phyloP scores from a whole-genome alignment of 2,113 vertebrate genomes.

The Amblyornis subalaris region DNA sequence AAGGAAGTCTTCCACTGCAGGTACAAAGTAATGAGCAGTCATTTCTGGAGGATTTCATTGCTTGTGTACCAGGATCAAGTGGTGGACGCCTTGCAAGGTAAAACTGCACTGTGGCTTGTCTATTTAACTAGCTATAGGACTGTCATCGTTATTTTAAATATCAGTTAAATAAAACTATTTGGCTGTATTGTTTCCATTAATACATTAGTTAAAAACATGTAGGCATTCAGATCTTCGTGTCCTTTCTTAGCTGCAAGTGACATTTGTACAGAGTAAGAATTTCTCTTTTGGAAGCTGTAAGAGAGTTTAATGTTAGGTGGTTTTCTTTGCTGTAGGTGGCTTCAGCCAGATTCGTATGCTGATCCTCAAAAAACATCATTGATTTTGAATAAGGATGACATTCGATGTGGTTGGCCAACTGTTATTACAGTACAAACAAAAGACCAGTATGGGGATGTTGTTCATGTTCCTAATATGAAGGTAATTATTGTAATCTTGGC shows the following conservation, averaged over 20 bases:
- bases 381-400: conserved; percentile 96
- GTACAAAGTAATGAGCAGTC: conserved; percentile 97
- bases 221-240: background rate
- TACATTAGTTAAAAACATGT: background rate
- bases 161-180: background rate
- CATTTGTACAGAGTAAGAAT: background rate
- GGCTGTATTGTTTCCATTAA: background rate
- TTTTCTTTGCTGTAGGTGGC: conserved; percentile 80
- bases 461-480: conserved; percentile 98
- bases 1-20: conserved; percentile 92
- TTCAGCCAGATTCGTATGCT: conserved; percentile 96
- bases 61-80: conserved; percentile 92
- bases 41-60: conserved; percentile 97
- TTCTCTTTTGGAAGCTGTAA: background rate
- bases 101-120: background rate
- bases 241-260: background rate
- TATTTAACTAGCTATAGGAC: background rate
- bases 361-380: conserved; percentile 97
- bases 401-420: conserved; percentile 95
- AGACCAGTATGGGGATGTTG: conserved; percentile 97
- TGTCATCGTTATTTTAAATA: background rate
- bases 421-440: conserved; percentile 97
- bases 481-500: conserved; percentile 60
- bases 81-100: conserved; percentile 95
- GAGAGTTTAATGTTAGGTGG: background rate